phyloP scores from a whole-genome alignment of 2,888 invertebrate genomes.

The Catonia carolina region DNA sequence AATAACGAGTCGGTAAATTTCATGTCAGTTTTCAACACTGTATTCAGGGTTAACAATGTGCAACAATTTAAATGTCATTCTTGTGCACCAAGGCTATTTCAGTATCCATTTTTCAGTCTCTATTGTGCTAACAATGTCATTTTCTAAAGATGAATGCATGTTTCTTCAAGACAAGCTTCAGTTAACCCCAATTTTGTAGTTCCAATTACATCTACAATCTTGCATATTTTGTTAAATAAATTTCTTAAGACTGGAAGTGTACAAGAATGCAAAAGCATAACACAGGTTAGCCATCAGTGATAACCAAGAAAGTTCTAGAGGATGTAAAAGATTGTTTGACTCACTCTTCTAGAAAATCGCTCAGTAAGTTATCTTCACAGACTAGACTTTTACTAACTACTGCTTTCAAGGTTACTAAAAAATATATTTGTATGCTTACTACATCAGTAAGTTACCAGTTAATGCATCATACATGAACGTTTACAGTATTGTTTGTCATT shows the following conservation, averaged over 20 bases:
- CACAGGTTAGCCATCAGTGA: not conserved
- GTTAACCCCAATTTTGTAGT: not conserved
- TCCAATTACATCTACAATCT: not conserved
- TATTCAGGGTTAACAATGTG: not conserved
- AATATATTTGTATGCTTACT: not conserved
- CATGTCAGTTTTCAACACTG: constrained; percentile 3
- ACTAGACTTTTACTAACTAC: not conserved
- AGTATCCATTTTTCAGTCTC: constrained; percentile 1
- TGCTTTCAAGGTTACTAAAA: constrained; percentile 3
- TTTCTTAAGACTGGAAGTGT: constrained; percentile 2
- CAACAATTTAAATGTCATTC: not conserved
- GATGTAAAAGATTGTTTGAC: constrained; percentile 3
- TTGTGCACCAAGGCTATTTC: not conserved
- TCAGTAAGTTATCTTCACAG: not conserved
- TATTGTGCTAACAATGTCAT: not conserved
- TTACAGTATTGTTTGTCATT: not conserved
- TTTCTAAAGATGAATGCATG: not conserved
- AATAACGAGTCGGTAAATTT: not conserved
- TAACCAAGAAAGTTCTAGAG: not conserved
- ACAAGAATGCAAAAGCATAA: not conserved
- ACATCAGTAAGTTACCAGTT: not conserved
- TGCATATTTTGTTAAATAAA: not conserved
- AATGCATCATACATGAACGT: not conserved
- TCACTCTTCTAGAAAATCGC: no score
- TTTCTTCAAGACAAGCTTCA: not conserved